Percentiles rank a stretch among this genome's conserved stretches.
Evolutionary conservation across 2,888 invertebrate genomes (phyloP).

Genomic region (Patella pellucida): DNA sequence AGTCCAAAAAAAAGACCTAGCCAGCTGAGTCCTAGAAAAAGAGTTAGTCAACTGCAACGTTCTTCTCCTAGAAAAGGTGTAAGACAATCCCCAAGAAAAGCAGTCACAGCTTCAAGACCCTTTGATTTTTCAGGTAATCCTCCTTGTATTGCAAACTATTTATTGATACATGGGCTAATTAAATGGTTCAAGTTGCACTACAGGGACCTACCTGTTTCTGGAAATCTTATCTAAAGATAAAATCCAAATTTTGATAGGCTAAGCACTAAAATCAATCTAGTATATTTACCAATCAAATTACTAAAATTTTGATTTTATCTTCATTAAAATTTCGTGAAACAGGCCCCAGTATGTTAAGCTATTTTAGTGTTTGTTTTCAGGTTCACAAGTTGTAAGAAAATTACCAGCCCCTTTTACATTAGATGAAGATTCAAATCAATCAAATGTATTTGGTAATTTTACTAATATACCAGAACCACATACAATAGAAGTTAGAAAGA

Average conservation of each 20-base stretch:
- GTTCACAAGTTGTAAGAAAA: background rate
- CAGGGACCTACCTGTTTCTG: too few relatives aligned
- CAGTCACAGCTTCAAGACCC: background rate
- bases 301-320: too few relatives aligned
- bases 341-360: background rate
- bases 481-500: constrained; percentile 7
- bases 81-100: background rate
- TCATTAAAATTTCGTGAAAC: too few relatives aligned
- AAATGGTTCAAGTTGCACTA: too few relatives aligned
- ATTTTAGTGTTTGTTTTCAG: background rate
- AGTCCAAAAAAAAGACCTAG: background rate
- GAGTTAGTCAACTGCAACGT: background rate
- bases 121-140: too few relatives aligned
- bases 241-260: too few relatives aligned
- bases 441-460: background rate
- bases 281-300: too few relatives aligned
- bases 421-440: constrained; percentile 2
- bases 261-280: too few relatives aligned
- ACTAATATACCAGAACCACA: background rate
- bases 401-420: background rate
- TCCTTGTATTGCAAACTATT: too few relatives aligned
- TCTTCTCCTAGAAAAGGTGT: background rate
- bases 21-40: background rate
- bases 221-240: too few relatives aligned
- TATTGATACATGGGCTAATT: too few relatives aligned